Conservation (phyloP, 2,797 vertebrate genomes). For the Sebastes taczanowskii region DNA sequence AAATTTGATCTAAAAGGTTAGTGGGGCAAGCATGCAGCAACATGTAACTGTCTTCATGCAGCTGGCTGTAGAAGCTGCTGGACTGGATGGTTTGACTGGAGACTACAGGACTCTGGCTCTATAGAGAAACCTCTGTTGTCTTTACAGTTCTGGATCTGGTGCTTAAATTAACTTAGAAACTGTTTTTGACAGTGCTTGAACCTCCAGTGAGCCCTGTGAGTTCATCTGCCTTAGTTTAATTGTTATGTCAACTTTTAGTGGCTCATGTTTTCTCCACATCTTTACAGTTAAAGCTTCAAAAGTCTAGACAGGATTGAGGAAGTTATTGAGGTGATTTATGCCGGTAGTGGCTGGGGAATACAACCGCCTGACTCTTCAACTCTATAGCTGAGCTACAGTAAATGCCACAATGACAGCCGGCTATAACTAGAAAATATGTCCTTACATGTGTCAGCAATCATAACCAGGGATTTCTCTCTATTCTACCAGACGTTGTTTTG, state of each 20-base stretch:
- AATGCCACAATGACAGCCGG: not conserved
- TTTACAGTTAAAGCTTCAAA: not conserved
- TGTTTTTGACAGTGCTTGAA: not conserved
- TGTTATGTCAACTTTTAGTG: not conserved
- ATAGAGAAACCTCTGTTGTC: not conserved
- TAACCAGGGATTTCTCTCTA: constrained; percentile 5
- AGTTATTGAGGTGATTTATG: not conserved
- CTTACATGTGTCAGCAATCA: constrained; percentile 15
- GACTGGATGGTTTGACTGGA: not conserved
- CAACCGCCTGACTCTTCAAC: not conserved
- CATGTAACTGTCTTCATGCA: not conserved
- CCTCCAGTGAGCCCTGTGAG: not conserved
- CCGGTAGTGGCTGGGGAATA: not conserved
- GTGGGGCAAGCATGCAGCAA: fast-evolving
- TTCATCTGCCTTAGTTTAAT: not conserved
- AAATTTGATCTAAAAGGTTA: not conserved
- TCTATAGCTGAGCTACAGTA: not conserved
- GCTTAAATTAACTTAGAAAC: not conserved
- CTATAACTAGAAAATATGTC: constrained; percentile 3
- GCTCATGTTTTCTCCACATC: not conserved
- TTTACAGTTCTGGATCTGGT: not conserved
- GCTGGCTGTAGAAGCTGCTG: not conserved
- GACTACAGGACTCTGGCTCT: not conserved
- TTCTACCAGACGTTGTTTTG: not conserved
- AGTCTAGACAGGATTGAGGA: not conserved